Conservation (phyloP, 2,888 invertebrate species). For the Morpho helenor region DNA sequence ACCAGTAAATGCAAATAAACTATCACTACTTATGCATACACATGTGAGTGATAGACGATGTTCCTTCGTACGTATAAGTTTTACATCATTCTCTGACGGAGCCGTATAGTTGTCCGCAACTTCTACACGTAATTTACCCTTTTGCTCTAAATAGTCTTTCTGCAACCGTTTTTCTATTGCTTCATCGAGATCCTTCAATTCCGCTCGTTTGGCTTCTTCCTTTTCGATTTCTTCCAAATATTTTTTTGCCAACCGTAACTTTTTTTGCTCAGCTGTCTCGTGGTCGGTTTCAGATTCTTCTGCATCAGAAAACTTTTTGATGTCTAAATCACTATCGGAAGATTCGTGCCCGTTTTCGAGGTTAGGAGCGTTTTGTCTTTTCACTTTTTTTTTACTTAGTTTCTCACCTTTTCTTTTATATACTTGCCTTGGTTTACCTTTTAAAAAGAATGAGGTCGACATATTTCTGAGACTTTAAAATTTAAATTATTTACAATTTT, state of each 20-base stretch:
- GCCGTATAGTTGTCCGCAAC: slow-evolving; percentile 81
- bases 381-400: slow-evolving; percentile 54
- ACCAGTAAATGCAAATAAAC: slow-evolving; percentile 86
- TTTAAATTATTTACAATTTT: neutral
- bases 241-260: slow-evolving; percentile 92
- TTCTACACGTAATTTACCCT: slow-evolving; percentile 86
- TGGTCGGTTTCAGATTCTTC: slow-evolving; percentile 80
- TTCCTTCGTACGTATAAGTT: slow-evolving; percentile 84
- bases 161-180: slow-evolving; percentile 87
- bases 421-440: slow-evolving; percentile 76
- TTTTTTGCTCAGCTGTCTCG: slow-evolving; percentile 94
- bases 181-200: slow-evolving; percentile 81
- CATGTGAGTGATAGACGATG: slow-evolving; percentile 90
- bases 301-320: slow-evolving; percentile 72
- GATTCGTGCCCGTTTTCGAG: slow-evolving; percentile 80
- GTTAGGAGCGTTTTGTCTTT: slow-evolving; percentile 56
- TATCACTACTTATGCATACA: slow-evolving; percentile 87
- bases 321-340: slow-evolving; percentile 82
- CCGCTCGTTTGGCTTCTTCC: slow-evolving; percentile 85
- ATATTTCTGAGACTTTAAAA: slow-evolving; percentile 35
- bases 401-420: slow-evolving; percentile 76
- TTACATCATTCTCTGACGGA: slow-evolving; percentile 53
- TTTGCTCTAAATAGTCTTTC: slow-evolving; percentile 91
- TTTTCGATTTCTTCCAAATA: slow-evolving; percentile 92
- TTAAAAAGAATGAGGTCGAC: slow-evolving; percentile 81